A percentile compares a stretch with the other conserved stretches of the same genome.
These are phyloP conservation scores for Pyrocephalus nanus DNA, from an alignment of 2,797 vertebrate species.

Conservation along the genomic window DNA sequence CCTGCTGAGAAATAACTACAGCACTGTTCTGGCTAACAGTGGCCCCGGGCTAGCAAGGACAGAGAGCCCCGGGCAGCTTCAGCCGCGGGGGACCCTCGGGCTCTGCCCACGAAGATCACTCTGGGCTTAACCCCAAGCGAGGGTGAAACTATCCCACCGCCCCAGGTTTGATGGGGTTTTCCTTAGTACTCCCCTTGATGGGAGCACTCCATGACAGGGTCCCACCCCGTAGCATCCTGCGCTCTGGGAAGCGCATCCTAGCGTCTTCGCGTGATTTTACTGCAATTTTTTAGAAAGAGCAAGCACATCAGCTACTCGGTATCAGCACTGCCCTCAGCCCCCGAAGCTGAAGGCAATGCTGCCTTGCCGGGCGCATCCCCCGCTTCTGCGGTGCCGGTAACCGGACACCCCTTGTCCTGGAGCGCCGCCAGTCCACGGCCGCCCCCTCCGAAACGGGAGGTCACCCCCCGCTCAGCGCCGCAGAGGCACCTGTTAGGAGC, in stretches of 20 bases:
- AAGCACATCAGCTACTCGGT: neutral
- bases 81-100: no score
- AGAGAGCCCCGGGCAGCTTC: neutral
- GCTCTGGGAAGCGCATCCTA: neutral
- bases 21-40: neutral
- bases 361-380: neutral
- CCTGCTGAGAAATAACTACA: neutral
- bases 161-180: neutral
- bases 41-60: neutral
- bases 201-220: neutral
- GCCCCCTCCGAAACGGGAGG: neutral
- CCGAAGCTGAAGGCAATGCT: neutral
- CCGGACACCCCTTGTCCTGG: neutral
- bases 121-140: rapidly evolving
- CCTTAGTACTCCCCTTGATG: neutral
- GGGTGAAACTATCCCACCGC: rapidly evolving
- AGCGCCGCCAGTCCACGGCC: neutral
- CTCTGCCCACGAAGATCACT: neutral
- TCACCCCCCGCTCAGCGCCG: neutral
- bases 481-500: neutral
- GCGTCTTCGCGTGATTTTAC: neutral
- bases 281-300: neutral
- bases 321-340: neutral
- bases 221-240: neutral
- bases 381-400: neutral